These are phyloP conservation scores for Exaiptasia diaphana DNA, from an alignment of 64 coral and sea anemone genomes.

Conservation along the genomic window DNA sequence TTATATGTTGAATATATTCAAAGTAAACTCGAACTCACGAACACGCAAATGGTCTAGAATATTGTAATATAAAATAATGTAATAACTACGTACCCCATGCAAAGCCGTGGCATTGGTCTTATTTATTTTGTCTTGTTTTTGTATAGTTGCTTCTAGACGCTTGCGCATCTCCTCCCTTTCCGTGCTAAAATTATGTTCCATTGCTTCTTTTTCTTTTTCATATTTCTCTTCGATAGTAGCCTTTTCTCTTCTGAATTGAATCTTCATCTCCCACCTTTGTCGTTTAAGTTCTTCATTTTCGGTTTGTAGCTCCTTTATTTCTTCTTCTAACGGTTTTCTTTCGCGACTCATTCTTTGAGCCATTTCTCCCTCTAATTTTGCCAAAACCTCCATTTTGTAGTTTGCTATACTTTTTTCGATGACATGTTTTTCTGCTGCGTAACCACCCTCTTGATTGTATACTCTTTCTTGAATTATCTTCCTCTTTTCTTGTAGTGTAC, in stretches of 20 bases:
- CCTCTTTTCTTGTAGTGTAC: conserved; percentile 81
- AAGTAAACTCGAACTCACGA: no score
- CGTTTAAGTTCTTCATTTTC: conserved; percentile 77
- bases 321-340: conserved; percentile 69
- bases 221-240: conserved; percentile 70
- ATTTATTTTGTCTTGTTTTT: conserved; percentile 38
- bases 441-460: conserved; percentile 68
- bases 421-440: conserved; percentile 39
- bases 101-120: background rate
- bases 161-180: conserved; percentile 76
- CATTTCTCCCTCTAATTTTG: conserved; percentile 82
- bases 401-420: conserved; percentile 88
- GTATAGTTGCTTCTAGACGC: conserved; percentile 58
- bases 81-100: background rate
- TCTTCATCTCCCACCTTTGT: conserved; percentile 75
- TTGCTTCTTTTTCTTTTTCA: conserved; percentile 63
- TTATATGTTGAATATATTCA: no score
- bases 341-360: conserved; percentile 59
- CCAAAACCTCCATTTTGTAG: conserved; percentile 78
- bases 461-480: conserved; percentile 85
- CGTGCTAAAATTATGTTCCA: conserved; percentile 61
- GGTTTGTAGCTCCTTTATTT: conserved; percentile 58
- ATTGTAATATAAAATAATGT: no score
- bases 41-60: no score
- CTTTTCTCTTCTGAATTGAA: conserved; percentile 67